phyloP scores from a whole-genome alignment of 1,140 invertebrate genomes.

The Drosophila nebulosa region DNA sequence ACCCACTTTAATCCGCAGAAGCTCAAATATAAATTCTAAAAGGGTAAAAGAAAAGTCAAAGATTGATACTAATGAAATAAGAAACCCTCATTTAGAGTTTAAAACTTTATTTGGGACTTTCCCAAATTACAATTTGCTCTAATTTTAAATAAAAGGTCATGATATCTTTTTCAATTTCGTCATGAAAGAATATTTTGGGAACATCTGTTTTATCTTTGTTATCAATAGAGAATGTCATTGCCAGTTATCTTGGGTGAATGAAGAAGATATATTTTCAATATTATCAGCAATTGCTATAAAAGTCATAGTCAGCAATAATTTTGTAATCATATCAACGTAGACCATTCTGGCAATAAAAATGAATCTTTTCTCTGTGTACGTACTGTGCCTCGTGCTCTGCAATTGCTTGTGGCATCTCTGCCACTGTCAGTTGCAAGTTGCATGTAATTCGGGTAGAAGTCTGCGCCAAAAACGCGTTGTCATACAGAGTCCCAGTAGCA shows the following conservation, averaged over 20 bases:
- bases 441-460: conserved; percentile 40
- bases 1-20: no score
- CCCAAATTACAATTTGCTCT: background rate
- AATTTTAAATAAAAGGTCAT: background rate
- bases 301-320: conserved; percentile 29
- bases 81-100: no score
- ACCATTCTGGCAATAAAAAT: conserved; percentile 17
- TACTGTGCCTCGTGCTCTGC: background rate
- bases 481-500: conserved; percentile 39
- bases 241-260: conserved; percentile 47
- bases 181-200: background rate
- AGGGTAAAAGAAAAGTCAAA: no score
- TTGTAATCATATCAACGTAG: conserved; percentile 43
- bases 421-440: conserved; percentile 43
- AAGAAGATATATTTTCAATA: background rate
- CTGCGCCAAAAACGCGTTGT: conserved; percentile 59
- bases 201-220: background rate
- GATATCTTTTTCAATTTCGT: background rate
- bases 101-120: background rate
- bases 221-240: conserved; percentile 48
- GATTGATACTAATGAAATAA: no score
- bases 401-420: conserved; percentile 6
- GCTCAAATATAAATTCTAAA: no score
- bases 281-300: conserved; percentile 44
- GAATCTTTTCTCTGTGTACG: conserved; percentile 26